Base-by-base conservation (phyloP, 1,140 invertebrate genomes). In the Chironomus striatipennis region DNA sequence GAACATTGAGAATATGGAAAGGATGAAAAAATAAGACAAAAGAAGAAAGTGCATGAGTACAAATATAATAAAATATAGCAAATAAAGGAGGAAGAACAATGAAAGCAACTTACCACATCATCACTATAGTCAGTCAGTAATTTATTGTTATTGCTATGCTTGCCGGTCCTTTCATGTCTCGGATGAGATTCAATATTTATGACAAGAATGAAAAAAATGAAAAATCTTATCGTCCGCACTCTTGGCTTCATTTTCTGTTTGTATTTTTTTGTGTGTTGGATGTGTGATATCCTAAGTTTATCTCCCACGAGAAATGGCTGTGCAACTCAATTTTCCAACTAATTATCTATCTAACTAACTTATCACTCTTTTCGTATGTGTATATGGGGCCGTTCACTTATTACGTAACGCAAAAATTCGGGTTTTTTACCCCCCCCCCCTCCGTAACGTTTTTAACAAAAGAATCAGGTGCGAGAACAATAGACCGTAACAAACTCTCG, bases 101-200 rank as follows among this genome's bases (percentile, higher is more conserved):
- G 12, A n/a, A 57, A 12, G 47, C 8, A 57, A 70, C 65, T 70
- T 70, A 70, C 65, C 65, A 70, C 65, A 70, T 70, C 65, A 70
- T 70, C 65, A 70, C 65, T 70, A 70, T 20, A 70, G 17, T 70
- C 65, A 70, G 17, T 70, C 20, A 70, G 20, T 70, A 70, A 21
- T 70, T 70, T 70, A 70, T 70, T 70, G 65, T 21, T 70, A 70
- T 70, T 70, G 65, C 65, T 70, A 9, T 18, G 20, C 65, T 57
- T 57, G 47, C n/a, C 47, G 47, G 4, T 57, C n/a, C 47, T 57
- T 57, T 70, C 65, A 70, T 70, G 65, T 70, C 65, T 18, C 17
- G 65, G 65, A 70, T 20, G 65, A 20, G 65, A 20, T 70, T 70
- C 65, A 20, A 70, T 70, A 70, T 70, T 70, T 70, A 21, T 70